Conservation (phyloP, 2,113 vertebrate genomes). For the Candoia aspera region DNA sequence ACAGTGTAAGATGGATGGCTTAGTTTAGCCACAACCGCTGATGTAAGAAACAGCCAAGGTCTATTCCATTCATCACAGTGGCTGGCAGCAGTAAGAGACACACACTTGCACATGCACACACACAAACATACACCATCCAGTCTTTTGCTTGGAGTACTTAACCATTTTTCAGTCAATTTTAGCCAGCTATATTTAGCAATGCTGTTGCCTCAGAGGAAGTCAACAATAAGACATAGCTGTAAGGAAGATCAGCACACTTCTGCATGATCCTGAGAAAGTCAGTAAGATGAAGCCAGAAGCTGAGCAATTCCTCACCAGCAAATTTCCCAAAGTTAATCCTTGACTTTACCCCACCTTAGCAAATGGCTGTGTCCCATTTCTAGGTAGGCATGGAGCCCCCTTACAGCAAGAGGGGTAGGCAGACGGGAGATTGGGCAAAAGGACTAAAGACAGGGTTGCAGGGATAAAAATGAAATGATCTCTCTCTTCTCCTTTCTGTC, state of each 20-base stretch:
- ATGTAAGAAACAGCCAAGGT: not conserved
- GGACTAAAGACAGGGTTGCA: no score
- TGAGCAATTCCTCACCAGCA: not conserved
- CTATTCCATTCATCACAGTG: not conserved
- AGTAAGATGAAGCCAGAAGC: not conserved
- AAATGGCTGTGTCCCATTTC: no score
- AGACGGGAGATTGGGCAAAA: no score
- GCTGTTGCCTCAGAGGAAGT: not conserved
- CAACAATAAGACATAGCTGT: not conserved
- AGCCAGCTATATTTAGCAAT: not conserved
- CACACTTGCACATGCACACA: no score
- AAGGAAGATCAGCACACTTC: not conserved
- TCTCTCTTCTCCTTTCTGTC: no score
- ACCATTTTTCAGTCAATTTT: not conserved
- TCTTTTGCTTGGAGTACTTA: not conserved
- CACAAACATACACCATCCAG: not conserved
- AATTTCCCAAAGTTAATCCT: not conserved
- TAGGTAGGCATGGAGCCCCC: no score
- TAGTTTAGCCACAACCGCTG: conserved; percentile 5
- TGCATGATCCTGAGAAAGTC: no score
- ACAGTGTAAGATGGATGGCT: not conserved
- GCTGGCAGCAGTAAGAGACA: not conserved
- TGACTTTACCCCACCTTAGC: no score
- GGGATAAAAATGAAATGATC: no score
- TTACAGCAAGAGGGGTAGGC: no score